Evolutionary conservation across 30 jellyfish, hydroid and myxozoan genomes (phyloP), one percentile per base, ranked within the genome.

Genomic region (Pelagia noctiluca): DNA sequence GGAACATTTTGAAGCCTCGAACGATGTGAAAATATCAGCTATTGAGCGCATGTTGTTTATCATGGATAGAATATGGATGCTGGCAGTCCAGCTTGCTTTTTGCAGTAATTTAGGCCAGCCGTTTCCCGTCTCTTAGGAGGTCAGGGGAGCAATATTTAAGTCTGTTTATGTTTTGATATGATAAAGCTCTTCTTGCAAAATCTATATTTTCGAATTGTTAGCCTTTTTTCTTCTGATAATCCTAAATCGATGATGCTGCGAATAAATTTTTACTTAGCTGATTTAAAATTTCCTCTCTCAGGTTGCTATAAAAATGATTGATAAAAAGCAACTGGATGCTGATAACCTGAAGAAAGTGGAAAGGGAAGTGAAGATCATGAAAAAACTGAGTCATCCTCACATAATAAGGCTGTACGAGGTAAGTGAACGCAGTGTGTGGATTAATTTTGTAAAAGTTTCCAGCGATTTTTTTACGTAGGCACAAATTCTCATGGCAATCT

Each of bases 271-370:
- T n/a, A n/a, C 57, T 42, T 42, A 42, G 12, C 16, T 16, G 16
- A 42, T 42, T 42, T 42, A 5, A 5, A 16, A 8, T 42, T 71
- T 35, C 11, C 5, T 4, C 7, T 72, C 38, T 37, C 57, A 93
- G 98, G 98, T 93, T 35, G 98, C 98, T n/a, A 85, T 93, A 46
- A 93, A 93, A 65, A 88, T 93, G 90, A 88, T 93, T 63, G 98
- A 93, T 48, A 93, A 93, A 54, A 87, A 85, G 33, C 87, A 70
- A 37, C 73, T 93, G 68, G 97, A 87, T 67, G 92, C 80, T 8
- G 98, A 85, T 34, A 83, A 93, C 42, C 85, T 81, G 48, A 74
- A 63, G 71, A 93, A 93, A 83, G 97, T 93, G 16, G 83, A 82
- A 35, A 80, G 98, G 37, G 98, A 93, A 83, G 98, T 93, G 26